These are phyloP conservation scores for Poeciliopsis gracilis DNA, from an alignment of 2,797 vertebrate species.

Conservation along the genomic window DNA sequence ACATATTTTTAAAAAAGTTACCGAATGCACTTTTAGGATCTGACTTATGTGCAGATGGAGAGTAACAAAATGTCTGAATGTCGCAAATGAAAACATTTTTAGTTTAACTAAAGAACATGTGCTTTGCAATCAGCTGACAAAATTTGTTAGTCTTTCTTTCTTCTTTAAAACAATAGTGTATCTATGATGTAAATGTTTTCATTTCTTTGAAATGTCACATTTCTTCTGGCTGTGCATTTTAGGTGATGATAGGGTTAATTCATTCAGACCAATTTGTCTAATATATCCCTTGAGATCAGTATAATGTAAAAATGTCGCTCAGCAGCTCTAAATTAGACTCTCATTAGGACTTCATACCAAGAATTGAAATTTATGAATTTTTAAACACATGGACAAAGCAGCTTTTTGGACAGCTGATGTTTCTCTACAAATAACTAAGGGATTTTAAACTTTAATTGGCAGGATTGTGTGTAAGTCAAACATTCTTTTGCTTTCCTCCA, in stretches of 20 bases:
- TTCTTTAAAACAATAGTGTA: background rate
- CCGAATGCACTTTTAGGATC: background rate
- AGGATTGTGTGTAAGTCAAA: slow-evolving; percentile 11
- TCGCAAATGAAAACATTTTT: background rate
- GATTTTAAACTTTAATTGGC: background rate
- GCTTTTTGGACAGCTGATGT: background rate
- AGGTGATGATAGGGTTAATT: slow-evolving; percentile 32
- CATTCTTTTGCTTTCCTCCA: slow-evolving; percentile 52
- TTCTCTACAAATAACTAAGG: background rate
- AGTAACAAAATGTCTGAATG: background rate
- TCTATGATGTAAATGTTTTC: background rate
- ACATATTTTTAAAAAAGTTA: background rate
- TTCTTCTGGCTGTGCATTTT: slow-evolving; percentile 19
- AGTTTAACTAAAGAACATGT: background rate
- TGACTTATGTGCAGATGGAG: background rate
- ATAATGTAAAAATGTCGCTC: slow-evolving; percentile 66
- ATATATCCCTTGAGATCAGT: slow-evolving; percentile 67
- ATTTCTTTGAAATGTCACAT: background rate
- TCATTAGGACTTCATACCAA: slow-evolving; percentile 10
- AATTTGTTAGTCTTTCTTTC: background rate
- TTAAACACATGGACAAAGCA: background rate
- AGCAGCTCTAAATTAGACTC: slow-evolving; percentile 50
- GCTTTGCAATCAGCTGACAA: background rate
- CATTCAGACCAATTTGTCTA: slow-evolving; percentile 59
- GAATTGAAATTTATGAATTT: slow-evolving; percentile 51